A percentile compares a stretch with the other conserved stretches of the same genome.
Evolutionary conservation across 35 echinoderm and acorn worm species (phyloP).

Genomic region (Ptychodera flava): DNA sequence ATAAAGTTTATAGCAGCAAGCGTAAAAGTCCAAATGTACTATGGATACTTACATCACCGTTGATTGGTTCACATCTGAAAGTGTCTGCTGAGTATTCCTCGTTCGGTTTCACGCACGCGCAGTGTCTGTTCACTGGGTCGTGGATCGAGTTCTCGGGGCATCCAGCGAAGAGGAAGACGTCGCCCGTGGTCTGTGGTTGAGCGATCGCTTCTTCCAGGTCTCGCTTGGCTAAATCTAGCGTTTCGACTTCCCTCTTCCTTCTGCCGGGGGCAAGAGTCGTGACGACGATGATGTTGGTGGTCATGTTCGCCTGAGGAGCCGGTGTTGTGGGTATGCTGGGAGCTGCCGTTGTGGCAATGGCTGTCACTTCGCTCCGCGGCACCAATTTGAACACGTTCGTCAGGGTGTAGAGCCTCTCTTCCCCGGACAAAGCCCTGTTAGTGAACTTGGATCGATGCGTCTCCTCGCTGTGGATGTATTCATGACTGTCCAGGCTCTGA

Average conservation of each 20-base stretch:
- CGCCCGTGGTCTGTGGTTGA: not conserved
- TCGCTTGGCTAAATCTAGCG: not conserved
- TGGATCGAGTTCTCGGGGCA: conserved; percentile 43
- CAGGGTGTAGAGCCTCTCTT: conserved; percentile 55
- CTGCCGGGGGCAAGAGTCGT: not conserved
- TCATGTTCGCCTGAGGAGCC: not conserved
- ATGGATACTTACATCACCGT: no score
- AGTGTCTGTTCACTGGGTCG: conserved; percentile 10
- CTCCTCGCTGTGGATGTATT: conserved; percentile 38
- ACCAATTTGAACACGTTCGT: conserved; percentile 55
- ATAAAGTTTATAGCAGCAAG: no score
- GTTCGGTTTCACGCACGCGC: conserved; percentile 14
- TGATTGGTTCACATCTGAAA: not conserved
- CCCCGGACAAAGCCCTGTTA: conserved; percentile 61
- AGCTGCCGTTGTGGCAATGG: not conserved
- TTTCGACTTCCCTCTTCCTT: not conserved
- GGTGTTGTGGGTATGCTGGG: not conserved
- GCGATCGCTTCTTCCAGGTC: not conserved
- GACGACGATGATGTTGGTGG: not conserved
- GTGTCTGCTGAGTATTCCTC: not conserved
- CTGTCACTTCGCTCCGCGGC: not conserved
- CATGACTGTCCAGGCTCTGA: conserved; percentile 31
- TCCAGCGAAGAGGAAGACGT: conserved; percentile 22
- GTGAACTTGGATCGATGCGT: conserved; percentile 43
- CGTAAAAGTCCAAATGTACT: no score